These are phyloP conservation scores for Eubasilissa regina DNA, from an alignment of 1,140 invertebrate genomes.

Conservation along the genomic window DNA sequence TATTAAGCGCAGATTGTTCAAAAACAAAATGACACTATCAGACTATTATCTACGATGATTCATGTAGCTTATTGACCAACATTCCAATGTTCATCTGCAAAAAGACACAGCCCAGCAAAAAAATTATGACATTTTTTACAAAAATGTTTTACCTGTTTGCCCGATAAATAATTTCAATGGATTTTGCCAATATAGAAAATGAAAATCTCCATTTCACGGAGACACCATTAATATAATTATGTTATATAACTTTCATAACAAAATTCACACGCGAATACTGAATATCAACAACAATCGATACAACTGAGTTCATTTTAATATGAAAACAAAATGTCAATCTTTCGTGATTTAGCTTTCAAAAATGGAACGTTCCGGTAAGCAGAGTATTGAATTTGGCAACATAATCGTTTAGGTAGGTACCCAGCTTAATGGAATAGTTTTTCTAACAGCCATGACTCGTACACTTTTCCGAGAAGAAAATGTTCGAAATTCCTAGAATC, in stretches of 20 bases:
- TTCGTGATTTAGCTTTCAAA: neutral
- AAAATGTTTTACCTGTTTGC: no score
- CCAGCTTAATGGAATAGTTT: neutral
- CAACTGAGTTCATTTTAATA: neutral
- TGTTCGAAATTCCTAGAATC: constrained; percentile 17
- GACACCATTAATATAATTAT: neutral
- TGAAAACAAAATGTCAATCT: neutral
- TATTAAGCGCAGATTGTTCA: no score
- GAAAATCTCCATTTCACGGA: no score
- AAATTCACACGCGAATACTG: neutral
- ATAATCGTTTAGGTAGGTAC: neutral
- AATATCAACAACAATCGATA: neutral
- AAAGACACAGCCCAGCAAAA: no score
- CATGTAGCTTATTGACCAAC: no score
- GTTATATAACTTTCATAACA: neutral
- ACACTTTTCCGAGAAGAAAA: constrained; percentile 33
- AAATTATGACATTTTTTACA: no score
- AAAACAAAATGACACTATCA: no score
- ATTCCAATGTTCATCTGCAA: no score
- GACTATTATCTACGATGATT: no score
- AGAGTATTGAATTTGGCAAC: neutral
- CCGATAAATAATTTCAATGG: no score
- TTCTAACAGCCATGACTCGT: neutral
- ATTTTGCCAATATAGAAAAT: no score
- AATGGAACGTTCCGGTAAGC: neutral